A percentile compares a stretch with the other conserved stretches of the same genome.
phyloP scores from a whole-genome alignment of 2,888 invertebrate species.

The Tipula vernalis region DNA sequence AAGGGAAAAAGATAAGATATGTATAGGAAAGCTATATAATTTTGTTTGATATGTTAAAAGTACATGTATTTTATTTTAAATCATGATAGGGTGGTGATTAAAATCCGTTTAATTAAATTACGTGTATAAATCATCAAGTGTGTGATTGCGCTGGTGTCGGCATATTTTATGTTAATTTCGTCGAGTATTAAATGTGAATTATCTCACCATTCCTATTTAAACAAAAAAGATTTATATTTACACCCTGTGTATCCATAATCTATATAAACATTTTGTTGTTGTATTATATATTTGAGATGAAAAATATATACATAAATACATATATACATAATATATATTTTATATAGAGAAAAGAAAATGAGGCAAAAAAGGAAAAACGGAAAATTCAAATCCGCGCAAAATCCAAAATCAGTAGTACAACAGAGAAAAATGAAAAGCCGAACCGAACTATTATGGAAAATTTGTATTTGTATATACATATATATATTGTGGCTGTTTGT shows the following conservation, averaged over 20 bases:
- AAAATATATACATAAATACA: background rate
- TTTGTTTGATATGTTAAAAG: slow-evolving; percentile 9
- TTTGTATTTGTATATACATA: background rate
- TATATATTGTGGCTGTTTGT: background rate
- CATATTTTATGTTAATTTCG: background rate
- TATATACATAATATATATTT: background rate
- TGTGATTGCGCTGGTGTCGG: background rate
- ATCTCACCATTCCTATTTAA: background rate
- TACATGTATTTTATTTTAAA: slow-evolving; percentile 5
- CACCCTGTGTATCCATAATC: slow-evolving; percentile 6
- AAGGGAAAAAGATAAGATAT: background rate
- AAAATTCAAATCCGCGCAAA: slow-evolving; percentile 10
- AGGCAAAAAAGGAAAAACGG: background rate
- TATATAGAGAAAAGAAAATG: background rate
- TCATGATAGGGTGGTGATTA: background rate
- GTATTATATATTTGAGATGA: slow-evolving; percentile 7
- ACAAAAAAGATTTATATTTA: background rate
- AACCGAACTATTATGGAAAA: background rate
- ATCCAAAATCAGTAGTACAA: slow-evolving; percentile 6
- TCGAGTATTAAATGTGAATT: background rate
- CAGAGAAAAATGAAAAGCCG: background rate
- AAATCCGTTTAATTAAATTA: background rate
- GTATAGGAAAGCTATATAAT: background rate
- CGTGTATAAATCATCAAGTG: background rate
- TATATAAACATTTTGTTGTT: slow-evolving; percentile 4